These are phyloP conservation scores for Muscina levida DNA, from an alignment of 2,888 invertebrate species.

Conservation along the genomic window DNA sequence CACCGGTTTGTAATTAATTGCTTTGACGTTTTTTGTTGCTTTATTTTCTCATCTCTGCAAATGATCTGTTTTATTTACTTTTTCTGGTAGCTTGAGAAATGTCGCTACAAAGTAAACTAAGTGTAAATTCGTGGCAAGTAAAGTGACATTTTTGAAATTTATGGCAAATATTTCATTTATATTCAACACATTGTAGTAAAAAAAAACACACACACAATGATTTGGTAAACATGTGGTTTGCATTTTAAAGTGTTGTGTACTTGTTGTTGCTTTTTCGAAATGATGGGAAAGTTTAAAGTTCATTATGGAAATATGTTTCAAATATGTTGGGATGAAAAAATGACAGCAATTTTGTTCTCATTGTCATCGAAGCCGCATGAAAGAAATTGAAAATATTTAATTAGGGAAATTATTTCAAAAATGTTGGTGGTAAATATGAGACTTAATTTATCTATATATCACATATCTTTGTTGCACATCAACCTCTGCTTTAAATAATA, in stretches of 20 bases:
- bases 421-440: no score
- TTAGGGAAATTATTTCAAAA: no score
- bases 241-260: conserved; percentile 19
- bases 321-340: conserved; percentile 9
- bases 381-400: no score
- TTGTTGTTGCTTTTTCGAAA: conserved; percentile 8
- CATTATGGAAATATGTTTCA: conserved; percentile 39
- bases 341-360: not conserved
- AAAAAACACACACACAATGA: no score
- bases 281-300: conserved; percentile 63
- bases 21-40: conserved; percentile 9
- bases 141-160: conserved; percentile 59
- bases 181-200: conserved; percentile 20
- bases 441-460: no score
- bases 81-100: no score
- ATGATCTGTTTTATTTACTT: no score
- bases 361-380: no score
- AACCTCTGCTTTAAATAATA: no score
- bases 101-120: not conserved
- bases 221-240: conserved; percentile 43
- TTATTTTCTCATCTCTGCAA: no score
- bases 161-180: conserved; percentile 36
- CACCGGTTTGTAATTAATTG: conserved; percentile 56
- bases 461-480: no score
- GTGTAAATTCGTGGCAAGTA: conserved; percentile 55